Conservation (phyloP, 2,797 vertebrate genomes). For the Phylloscopus collybita region DNA sequence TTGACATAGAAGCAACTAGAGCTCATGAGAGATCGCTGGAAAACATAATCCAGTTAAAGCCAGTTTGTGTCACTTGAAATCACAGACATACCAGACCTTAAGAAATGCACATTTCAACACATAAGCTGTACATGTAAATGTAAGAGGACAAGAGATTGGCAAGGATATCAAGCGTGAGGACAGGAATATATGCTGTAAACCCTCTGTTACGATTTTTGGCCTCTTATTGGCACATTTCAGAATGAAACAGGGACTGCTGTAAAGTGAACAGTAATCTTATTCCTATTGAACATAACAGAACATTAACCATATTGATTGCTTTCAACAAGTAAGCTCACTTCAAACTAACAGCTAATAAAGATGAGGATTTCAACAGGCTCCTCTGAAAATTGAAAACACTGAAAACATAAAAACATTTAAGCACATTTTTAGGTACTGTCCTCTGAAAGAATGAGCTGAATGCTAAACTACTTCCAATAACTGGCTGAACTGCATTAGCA, state of each 20-base stretch:
- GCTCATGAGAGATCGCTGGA: background rate
- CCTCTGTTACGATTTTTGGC: background rate
- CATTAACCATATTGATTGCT: slow-evolving; percentile 40
- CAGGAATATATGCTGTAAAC: background rate
- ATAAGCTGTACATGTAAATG: background rate
- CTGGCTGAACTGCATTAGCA: background rate
- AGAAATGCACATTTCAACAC: background rate
- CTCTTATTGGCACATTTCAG: slow-evolving; percentile 1
- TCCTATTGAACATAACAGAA: slow-evolving; percentile 38
- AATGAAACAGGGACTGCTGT: slow-evolving; percentile 2
- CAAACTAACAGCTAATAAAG: slow-evolving; percentile 46
- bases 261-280: slow-evolving; percentile 39
- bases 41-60: background rate
- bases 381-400: slow-evolving; percentile 34
- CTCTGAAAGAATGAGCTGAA: background rate
- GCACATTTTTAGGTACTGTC: background rate
- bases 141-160: background rate
- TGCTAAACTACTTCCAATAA: background rate
- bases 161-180: background rate
- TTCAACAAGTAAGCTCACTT: slow-evolving; percentile 37
- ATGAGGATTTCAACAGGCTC: background rate
- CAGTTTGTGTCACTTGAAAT: background rate
- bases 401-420: background rate
- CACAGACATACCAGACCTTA: background rate
- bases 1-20: background rate